These are phyloP conservation scores for Chitala chitala DNA, from an alignment of 2,113 vertebrate species.

Conservation along the genomic window DNA sequence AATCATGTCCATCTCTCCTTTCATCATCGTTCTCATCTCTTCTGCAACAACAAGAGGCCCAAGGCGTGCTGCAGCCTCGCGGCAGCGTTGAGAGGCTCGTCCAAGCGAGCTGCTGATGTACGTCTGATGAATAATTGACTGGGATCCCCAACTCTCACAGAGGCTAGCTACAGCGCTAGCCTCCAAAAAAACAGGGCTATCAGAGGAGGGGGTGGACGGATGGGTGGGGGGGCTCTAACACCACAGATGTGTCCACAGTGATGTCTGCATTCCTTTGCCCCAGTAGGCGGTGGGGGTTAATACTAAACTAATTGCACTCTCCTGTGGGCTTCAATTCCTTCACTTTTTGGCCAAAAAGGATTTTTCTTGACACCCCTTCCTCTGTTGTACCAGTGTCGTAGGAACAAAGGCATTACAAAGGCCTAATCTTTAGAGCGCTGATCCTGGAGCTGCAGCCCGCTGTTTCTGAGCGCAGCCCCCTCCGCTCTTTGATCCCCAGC, in stretches of 20 bases:
- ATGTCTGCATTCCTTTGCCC: background rate
- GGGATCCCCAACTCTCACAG: constrained; percentile 44
- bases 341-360: constrained; percentile 18
- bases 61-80: constrained; percentile 6
- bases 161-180: constrained; percentile 30
- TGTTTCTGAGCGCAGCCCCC: too few relatives aligned
- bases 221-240: too few relatives aligned
- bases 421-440: background rate
- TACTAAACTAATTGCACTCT: constrained; percentile 29
- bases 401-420: background rate
- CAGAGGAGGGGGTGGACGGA: too few relatives aligned
- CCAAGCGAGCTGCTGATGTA: background rate
- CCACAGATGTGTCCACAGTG: background rate
- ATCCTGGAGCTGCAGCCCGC: background rate
- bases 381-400: background rate
- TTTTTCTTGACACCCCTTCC: constrained; percentile 6
- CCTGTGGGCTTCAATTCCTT: constrained; percentile 12
- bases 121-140: constrained; percentile 49
- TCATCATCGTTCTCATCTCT: constrained; percentile 2
- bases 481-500: background rate
- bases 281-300: constrained; percentile 16
- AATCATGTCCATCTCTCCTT: constrained; percentile 28
- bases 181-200: constrained; percentile 14
- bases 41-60: constrained; percentile 13
- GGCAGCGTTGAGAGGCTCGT: background rate